Evolutionary conservation across 2,888 invertebrate genomes (phyloP), one percentile per base, ranked within the genome.

Genomic region (Pedicia rivosa): DNA sequence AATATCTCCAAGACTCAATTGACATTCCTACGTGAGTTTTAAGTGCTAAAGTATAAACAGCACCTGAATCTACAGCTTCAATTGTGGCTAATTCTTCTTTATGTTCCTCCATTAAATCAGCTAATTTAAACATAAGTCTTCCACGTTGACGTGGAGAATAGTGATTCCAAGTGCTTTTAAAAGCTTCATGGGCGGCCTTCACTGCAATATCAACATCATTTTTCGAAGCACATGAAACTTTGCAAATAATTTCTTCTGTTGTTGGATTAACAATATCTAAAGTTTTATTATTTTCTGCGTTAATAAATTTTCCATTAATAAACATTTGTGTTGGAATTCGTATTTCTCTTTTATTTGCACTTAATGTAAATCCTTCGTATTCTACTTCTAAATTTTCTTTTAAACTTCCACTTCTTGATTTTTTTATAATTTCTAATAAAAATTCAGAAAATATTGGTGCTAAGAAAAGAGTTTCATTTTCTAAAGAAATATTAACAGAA

Each of bases 11-110:
- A 0, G 90, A 90, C 53, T 94, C 92, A 35, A 95, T 90, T 12
- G 92, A 92, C 95, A 97, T 95, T 38, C 95, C 95, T 5, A 97
- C 69, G 61, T 95, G 95, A 0, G 95, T 95, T 57, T 97, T 97
- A 12, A 95, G 58, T 0, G 95, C 95, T 32, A 97, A 63, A 0
- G 95, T 95, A 63, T 95, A 97, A 0, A 97, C 95, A 0, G 95
- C 95, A 1, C 95, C 95, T 0, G 91, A 90, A 60, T 95, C 95
- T 2, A 94, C 68, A 0, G 81, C 74, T 55, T 97, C 95, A 15
- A 97, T 74, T 0, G 92, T 94, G 0, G 95, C 95, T 46, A 97
- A 59, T 53, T 97, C 94, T 55, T 94, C 92, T 54, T 86, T 87
- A 57, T 92, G 80, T 50, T 84, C 65, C 43, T 94, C 90, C 92